These are phyloP conservation scores for Empidonax traillii DNA, from an alignment of 2,113 vertebrate species.

Conservation along the genomic window DNA sequence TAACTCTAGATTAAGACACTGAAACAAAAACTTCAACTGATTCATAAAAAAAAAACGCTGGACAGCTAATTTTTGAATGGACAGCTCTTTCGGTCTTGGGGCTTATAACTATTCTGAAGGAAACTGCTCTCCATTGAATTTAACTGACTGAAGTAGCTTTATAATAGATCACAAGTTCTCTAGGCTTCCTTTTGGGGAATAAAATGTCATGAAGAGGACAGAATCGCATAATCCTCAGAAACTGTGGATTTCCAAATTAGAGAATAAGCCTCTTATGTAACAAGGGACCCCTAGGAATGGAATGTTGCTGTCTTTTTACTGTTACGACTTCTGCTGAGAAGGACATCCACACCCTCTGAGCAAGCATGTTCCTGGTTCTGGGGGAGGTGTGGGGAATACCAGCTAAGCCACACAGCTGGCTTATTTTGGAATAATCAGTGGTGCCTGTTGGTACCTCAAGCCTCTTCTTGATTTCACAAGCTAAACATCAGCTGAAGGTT, in stretches of 20 bases:
- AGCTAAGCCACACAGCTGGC: neutral
- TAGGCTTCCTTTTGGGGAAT: neutral
- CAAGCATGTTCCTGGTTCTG: fast-evolving
- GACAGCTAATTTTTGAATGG: neutral
- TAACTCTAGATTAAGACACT: neutral
- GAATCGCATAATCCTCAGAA: neutral
- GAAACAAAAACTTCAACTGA: neutral
- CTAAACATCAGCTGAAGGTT: neutral
- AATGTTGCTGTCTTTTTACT: neutral
- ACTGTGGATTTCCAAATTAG: neutral
- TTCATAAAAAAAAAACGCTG: neutral
- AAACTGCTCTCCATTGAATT: neutral
- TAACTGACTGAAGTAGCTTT: neutral
- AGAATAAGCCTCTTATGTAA: neutral
- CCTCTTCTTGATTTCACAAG: neutral
- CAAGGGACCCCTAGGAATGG: neutral
- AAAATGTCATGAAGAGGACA: neutral
- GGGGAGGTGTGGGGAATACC: too few relatives aligned
- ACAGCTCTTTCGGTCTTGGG: neutral
- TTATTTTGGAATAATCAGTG: neutral
- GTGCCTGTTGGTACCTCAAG: neutral
- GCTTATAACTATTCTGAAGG: neutral
- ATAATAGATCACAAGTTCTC: neutral
- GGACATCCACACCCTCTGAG: too few relatives aligned
- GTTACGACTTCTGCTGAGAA: neutral